Percentiles rank a stretch among this genome's conserved stretches.
These are phyloP conservation scores for Exocentrus adspersus DNA, from an alignment of 2,888 invertebrate species.

Conservation along the genomic window DNA sequence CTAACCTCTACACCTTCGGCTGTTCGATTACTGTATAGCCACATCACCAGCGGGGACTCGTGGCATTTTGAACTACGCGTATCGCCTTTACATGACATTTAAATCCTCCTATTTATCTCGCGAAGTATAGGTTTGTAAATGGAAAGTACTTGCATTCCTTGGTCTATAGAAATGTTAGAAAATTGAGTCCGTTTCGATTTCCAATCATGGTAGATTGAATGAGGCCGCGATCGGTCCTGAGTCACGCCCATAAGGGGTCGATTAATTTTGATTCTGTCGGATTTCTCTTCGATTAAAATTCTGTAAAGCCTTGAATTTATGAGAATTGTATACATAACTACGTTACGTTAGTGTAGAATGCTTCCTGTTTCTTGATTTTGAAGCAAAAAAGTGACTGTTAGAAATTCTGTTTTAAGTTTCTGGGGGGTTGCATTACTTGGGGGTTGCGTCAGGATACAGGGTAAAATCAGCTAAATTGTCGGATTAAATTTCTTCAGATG, in stretches of 20 bases:
- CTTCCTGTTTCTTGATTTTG: too few relatives aligned
- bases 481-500: too few relatives aligned
- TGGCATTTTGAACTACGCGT: constrained; percentile 12
- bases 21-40: too few relatives aligned
- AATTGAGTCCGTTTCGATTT: constrained; percentile 2
- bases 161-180: constrained; percentile 6
- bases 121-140: constrained; percentile 8
- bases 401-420: too few relatives aligned
- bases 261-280: neutral
- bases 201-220: constrained; percentile 1
- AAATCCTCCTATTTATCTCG: neutral
- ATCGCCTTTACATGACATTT: constrained; percentile 12
- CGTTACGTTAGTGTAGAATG: too few relatives aligned
- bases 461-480: too few relatives aligned
- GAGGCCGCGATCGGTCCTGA: neutral
- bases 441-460: too few relatives aligned
- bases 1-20: neutral
- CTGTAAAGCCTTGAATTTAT: too few relatives aligned
- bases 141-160: constrained; percentile 22
- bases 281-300: too few relatives aligned
- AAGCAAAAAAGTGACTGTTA: too few relatives aligned
- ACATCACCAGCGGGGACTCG: neutral
- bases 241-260: neutral
- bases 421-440: too few relatives aligned
- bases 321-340: too few relatives aligned